phyloP scores from a whole-genome alignment of 1,140 invertebrate species.

The Zeugodacus cucurbitae region DNA sequence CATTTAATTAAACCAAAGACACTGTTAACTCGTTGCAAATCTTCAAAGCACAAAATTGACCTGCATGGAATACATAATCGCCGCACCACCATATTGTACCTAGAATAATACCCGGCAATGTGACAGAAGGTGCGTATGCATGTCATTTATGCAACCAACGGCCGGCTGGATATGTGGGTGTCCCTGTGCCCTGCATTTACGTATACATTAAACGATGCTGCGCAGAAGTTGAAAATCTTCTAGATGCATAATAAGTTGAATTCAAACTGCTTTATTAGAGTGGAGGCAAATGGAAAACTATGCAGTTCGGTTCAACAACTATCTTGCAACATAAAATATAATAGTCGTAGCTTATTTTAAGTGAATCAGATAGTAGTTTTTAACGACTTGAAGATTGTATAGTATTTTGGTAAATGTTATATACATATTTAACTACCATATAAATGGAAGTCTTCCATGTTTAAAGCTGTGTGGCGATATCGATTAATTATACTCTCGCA shows the following conservation, averaged over 20 bases:
- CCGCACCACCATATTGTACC: not conserved
- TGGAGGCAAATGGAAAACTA: no score
- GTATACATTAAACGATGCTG: not conserved
- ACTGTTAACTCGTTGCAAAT: not conserved
- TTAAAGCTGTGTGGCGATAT: no score
- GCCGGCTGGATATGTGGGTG: not conserved
- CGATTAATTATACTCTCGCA: no score
- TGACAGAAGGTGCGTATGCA: not conserved
- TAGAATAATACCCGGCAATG: not conserved
- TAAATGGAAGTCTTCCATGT: no score
- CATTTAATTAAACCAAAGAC: not conserved
- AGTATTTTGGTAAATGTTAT: no score
- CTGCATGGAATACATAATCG: conserved; percentile 32
- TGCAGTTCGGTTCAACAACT: no score
- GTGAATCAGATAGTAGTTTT: no score
- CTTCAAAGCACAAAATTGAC: conserved; percentile 14
- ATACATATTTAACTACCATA: no score
- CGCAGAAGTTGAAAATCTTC: not conserved
- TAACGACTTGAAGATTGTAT: no score
- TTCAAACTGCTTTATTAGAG: not conserved
- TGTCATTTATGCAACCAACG: not conserved
- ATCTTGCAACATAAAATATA: no score
- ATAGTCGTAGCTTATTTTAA: no score
- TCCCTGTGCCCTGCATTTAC: not conserved
- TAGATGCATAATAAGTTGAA: not conserved